Evolutionary conservation across 2,888 invertebrate genomes (phyloP), one percentile per base, ranked within the genome.

Genomic region (Malthinus flaveolus): DNA sequence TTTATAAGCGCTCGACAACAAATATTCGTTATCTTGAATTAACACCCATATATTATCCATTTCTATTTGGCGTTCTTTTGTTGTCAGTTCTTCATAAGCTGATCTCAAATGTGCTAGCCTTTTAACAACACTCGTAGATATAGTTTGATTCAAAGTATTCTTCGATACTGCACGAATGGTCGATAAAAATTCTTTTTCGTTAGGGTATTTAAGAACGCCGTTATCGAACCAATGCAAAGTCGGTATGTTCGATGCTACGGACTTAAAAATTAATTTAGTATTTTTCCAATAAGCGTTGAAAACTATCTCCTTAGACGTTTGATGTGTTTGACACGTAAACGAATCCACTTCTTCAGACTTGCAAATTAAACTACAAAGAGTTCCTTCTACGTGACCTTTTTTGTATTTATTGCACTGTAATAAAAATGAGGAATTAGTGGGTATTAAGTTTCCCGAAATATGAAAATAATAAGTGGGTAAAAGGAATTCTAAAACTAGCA

Each of bases 1-100:
- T 33, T 83, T 81, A 73, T 84, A 85, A 47, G 87, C 73, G 42
- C 82, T 78, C 33, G 85, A 81, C 46, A 86, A 77, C 2, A 87
- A 71, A 74, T 87, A 90, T 73, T 89, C 89, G 71, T 86, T 84
- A 68, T 87, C 86, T 70, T 87, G 85, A 1, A 87, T 69, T 15
- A 89, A 75, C 36, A 81, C 76, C 86, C 87, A 87, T 4, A 87
- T 75, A 71, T 85, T 85, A 61, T 83, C 82, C 81, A 86, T 84
- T 73, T 85, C 85, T 13, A 77, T 73, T 37, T 78, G 77, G 36
- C 83, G 75, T 46, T 75, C 75, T 5, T 66, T 62, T 1, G 69
- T 59, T 46, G 80, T 77, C 32, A 73, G 76, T 56, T 82, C 80
- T 51, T 79, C 73, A 32, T 79, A 78, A 35, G 78, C 78, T 62